Evolutionary conservation across 92 coral and sea anemone species (phyloP).

Genomic region (Heliopora coerulea): DNA sequence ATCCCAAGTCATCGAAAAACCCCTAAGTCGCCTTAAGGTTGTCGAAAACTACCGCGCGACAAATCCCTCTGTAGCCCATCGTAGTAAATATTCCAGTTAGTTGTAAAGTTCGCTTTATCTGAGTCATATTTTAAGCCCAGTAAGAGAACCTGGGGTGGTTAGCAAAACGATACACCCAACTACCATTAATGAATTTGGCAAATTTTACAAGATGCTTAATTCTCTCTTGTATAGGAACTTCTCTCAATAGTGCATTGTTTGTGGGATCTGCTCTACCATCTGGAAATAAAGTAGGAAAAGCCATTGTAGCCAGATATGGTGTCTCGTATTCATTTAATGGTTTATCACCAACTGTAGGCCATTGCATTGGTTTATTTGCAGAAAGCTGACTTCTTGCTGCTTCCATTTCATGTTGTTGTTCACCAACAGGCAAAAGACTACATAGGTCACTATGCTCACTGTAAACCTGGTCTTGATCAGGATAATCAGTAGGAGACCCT

Average conservation of each 20-base stretch:
- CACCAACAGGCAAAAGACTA: slow-evolving; percentile 67
- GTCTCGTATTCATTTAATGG: slow-evolving; percentile 54
- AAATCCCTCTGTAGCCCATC: too few relatives aligned
- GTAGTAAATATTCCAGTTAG: slow-evolving; percentile 29
- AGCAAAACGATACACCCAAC: slow-evolving; percentile 57
- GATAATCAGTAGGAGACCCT: slow-evolving; percentile 53
- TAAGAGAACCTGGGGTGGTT: slow-evolving; percentile 59
- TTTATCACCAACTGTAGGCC: slow-evolving; percentile 62
- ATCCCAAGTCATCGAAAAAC: too few relatives aligned
- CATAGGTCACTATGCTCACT: slow-evolving; percentile 60
- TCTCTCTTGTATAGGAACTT: slow-evolving; percentile 48
- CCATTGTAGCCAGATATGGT: slow-evolving; percentile 59
- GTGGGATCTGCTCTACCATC: slow-evolving; percentile 67
- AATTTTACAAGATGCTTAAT: slow-evolving; percentile 54
- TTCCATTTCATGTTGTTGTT: slow-evolving; percentile 65
- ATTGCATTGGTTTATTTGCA: slow-evolving; percentile 54
- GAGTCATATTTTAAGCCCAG: slow-evolving; percentile 57
- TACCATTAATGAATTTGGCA: slow-evolving; percentile 44
- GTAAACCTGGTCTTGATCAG: slow-evolving; percentile 58
- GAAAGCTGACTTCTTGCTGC: slow-evolving; percentile 54
- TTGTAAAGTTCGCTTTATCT: slow-evolving; percentile 45
- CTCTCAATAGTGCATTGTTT: slow-evolving; percentile 45
- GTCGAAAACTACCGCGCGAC: too few relatives aligned
- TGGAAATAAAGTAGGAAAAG: slow-evolving; percentile 61
- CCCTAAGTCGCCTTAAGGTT: too few relatives aligned